A percentile compares a stretch with the other conserved stretches of the same genome.
Conservation (phyloP, 2,113 vertebrate species). For the Leucopternis melanops region DNA sequence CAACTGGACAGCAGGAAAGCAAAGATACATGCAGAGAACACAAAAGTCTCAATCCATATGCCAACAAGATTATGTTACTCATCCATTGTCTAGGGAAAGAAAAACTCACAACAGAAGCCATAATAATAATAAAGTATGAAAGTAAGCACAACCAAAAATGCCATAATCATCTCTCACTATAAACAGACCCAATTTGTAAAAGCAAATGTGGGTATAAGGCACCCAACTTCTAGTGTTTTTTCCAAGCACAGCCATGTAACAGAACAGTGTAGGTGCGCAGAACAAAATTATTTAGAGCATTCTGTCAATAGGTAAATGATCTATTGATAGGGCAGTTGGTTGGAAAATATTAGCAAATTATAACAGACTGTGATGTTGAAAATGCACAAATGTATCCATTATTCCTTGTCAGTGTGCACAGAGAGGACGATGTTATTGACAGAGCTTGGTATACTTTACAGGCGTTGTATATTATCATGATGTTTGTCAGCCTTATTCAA, state of each 20-base stretch:
- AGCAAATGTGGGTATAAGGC: not conserved
- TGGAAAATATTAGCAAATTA: not conserved
- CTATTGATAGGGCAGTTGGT: not conserved
- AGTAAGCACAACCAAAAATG: not conserved
- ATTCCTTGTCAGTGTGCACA: not conserved
- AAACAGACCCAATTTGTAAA: not conserved
- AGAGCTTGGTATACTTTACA: not conserved
- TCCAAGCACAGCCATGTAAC: not conserved
- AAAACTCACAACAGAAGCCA: not conserved
- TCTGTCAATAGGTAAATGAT: not conserved
- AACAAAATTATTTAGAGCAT: not conserved
- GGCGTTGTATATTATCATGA: not conserved
- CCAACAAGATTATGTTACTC: not conserved
- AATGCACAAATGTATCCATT: not conserved
- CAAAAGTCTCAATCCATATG: not conserved
- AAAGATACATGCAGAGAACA: not conserved
- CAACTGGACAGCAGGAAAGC: not conserved
- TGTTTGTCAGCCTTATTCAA: not conserved
- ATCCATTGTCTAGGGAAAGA: not conserved
- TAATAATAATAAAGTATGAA: not conserved
- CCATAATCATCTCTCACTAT: not conserved
- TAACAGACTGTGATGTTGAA: not conserved
- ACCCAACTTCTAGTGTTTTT: not conserved
- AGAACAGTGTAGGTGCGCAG: not conserved
- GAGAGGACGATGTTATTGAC: not conserved